Conservation (phyloP, 2,113 vertebrate genomes). For the Zapornia atra region DNA sequence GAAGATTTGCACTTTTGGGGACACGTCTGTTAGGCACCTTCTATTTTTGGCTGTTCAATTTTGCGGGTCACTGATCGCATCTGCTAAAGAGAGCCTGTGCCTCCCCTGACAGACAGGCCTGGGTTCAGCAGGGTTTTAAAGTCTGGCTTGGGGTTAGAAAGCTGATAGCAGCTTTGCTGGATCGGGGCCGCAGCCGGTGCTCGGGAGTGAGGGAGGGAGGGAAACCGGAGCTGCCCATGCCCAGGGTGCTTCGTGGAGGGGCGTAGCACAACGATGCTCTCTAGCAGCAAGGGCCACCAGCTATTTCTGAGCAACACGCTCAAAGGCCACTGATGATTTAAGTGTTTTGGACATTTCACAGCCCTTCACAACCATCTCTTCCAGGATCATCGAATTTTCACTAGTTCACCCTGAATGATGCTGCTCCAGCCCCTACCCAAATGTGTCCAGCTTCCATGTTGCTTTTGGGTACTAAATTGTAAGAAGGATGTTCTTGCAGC, state of each 20-base stretch:
- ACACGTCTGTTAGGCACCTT: neutral
- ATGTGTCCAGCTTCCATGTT: neutral
- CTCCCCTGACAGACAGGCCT: neutral
- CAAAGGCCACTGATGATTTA: neutral
- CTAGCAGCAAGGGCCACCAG: neutral
- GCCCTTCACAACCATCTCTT: neutral
- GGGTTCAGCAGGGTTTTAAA: neutral
- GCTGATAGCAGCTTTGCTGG: neutral
- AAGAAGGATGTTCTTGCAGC: neutral
- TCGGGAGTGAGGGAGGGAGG: neutral
- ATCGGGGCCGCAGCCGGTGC: neutral
- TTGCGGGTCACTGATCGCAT: neutral
- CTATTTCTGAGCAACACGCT: neutral
- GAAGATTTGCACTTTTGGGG: neutral
- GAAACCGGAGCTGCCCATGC: neutral
- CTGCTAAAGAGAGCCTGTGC: neutral
- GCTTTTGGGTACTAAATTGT: neutral
- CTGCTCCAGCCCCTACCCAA: neutral
- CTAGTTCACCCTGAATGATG: neutral
- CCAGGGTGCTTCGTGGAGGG: neutral
- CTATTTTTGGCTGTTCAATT: neutral
- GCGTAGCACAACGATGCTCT: fast-evolving
- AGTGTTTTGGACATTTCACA: neutral
- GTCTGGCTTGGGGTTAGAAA: neutral
- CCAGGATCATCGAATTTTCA: neutral